A percentile compares a stretch with the other conserved stretches of the same genome.
Evolutionary conservation across 2,113 vertebrate genomes (phyloP).

Genomic region (Phoxinus phoxinus): DNA sequence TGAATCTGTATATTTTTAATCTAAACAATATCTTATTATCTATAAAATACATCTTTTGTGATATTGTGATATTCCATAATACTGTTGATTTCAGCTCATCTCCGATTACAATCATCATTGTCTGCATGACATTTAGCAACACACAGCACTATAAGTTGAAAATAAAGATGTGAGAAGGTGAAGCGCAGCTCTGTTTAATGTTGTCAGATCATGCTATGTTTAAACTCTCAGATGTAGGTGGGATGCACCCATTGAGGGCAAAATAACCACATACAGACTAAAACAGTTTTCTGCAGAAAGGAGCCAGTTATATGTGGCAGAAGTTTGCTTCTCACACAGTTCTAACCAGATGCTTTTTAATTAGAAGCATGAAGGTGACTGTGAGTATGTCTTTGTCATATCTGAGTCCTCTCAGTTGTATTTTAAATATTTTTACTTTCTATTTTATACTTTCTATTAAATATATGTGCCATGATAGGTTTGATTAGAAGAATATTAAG

Average conservation of each 20-base stretch:
- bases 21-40: not conserved
- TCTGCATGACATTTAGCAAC: not conserved
- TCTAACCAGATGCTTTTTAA: not conserved
- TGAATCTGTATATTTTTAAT: not conserved
- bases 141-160: not conserved
- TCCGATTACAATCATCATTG: not conserved
- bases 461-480: not conserved
- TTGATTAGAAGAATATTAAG: not conserved
- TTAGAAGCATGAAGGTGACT: not conserved
- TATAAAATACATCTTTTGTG: not conserved
- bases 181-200: not conserved
- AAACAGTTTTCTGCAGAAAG: not conserved
- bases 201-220: not conserved
- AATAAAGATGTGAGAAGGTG: not conserved
- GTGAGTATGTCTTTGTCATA: not conserved
- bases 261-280: not conserved
- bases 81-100: too few species aligned
- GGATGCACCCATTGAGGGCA: not conserved
- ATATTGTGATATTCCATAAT: not conserved
- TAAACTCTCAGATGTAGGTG: not conserved
- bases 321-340: not conserved
- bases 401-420: not conserved
- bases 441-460: not conserved
- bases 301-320: not conserved
- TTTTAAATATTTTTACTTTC: not conserved